Base-by-base conservation (phyloP, 2,113 vertebrate species). In the Ochotona curzoniae region DNA sequence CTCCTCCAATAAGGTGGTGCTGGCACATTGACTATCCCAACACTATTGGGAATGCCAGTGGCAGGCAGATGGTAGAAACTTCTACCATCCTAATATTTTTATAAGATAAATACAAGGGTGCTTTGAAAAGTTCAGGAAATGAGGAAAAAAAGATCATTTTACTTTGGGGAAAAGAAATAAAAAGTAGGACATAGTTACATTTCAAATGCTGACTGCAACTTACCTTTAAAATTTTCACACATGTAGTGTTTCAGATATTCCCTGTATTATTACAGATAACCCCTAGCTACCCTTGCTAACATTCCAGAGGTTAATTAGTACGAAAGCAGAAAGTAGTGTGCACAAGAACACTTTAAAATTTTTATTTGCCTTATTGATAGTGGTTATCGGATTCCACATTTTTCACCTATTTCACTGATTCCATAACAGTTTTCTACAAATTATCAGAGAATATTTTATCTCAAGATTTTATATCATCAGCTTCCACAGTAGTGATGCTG, bases 141-240 rank as follows among this genome's bases (percentile, higher is more conserved):
- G 54, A 18, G 54, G 54, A 10, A 57, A 57, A 57, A 57, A 57
- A 57, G 54, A 57, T 57, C 14, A 57, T 15, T 57, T 57, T 57
- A 57, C 17, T 5, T 57, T 57, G 54, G 54, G 5, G 14, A 14
- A 57, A 57, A 57, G 54, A 57, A 57, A 15, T 57, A 18, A 57
- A 61, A 94, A 75, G 60, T 75, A 66, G 82, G 75, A 38, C 49
- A 82, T 69, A 91, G n/a, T 49, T 61, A 87, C 49, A 87, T 38
- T 82, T 82, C 25, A 70, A 63, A 25, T 51, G 8, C 13, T 76
- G 25, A 49, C 12, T 20, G n/a, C 70, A 87, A 61, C 54, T n/a
- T 32, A 67, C 87, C 7, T 23, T 82, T 11, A 87, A 73, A 74
- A 17, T 12, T 64, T 63, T 86, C n/a, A 85, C 8, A 64, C 64